These are phyloP conservation scores for Eustalomyia histrio DNA, from an alignment of 2,888 invertebrate species.

Conservation along the genomic window DNA sequence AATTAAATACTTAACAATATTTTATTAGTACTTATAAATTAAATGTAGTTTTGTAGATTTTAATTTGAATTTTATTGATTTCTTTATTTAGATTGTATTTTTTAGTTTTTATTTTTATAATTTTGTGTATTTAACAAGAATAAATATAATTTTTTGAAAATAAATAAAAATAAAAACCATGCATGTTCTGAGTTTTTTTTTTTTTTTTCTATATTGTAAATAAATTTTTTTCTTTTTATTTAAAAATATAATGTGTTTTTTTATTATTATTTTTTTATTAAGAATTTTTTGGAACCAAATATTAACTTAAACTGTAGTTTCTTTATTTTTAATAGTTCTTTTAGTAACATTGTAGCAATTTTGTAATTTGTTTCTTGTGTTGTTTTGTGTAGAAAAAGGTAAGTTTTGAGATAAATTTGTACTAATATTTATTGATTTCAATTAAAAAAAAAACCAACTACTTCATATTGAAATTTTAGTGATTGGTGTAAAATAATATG, in stretches of 20 bases:
- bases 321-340: neutral
- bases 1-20: conserved; percentile 29
- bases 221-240: conserved; percentile 55
- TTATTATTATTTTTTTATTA: conserved; percentile 3
- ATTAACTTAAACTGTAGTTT: neutral
- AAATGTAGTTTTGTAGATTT: conserved; percentile 18
- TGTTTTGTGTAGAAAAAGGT: neutral
- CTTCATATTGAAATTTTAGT: conserved; percentile 24
- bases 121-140: conserved; percentile 19
- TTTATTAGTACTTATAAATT: conserved; percentile 47
- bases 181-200: conserved; percentile 44
- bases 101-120: conserved; percentile 10
- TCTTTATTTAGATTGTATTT: conserved; percentile 25
- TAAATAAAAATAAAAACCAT: conserved; percentile 30
- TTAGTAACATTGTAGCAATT: neutral
- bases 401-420: conserved; percentile 18
- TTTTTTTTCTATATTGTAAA: conserved; percentile 45
- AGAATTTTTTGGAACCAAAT: neutral
- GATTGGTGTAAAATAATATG: conserved; percentile 7
- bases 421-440: conserved; percentile 15
- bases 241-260: conserved; percentile 45
- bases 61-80: conserved; percentile 31
- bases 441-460: neutral
- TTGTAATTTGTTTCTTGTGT: conserved; percentile 4
- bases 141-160: conserved; percentile 23